These are phyloP conservation scores for Sorex maritimensis DNA, from an alignment of 2,797 vertebrate genomes.

Conservation along the genomic window DNA sequence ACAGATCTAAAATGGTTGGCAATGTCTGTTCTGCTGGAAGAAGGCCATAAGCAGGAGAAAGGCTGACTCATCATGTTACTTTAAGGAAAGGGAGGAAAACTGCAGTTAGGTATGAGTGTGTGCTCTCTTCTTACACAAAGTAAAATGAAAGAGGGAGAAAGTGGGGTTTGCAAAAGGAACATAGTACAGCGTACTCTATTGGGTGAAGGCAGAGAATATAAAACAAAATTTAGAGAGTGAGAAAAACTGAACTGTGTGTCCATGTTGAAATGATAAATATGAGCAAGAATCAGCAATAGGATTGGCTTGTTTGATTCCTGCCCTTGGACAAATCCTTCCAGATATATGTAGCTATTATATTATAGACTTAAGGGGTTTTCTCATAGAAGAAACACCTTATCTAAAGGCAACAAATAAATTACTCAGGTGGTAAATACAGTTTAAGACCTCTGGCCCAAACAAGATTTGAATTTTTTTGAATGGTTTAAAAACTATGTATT, in stretches of 20 bases:
- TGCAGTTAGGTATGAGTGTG: not conserved
- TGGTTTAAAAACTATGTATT: constrained; percentile 65
- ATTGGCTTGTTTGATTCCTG: constrained; percentile 29
- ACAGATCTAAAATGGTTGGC: constrained; percentile 64
- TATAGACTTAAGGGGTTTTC: not conserved
- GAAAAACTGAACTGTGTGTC: constrained; percentile 20
- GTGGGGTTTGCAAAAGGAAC: not conserved
- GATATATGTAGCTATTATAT: not conserved
- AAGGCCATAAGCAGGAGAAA: constrained; percentile 61
- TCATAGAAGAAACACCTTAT: not conserved
- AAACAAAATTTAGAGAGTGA: constrained; percentile 33
- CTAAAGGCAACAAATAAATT: constrained; percentile 27
- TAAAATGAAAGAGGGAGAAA: not conserved
- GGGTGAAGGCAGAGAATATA: not conserved
- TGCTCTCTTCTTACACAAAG: constrained; percentile 3
- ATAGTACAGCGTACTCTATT: not conserved
- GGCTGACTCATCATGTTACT: constrained; percentile 57
- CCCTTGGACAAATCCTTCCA: not conserved
- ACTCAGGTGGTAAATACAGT: not conserved
- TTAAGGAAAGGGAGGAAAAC: constrained; percentile 13
- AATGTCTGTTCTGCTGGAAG: constrained; percentile 51
- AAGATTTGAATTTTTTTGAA: not conserved
- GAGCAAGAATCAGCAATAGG: not conserved
- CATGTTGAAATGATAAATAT: constrained; percentile 46
- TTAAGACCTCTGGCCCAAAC: constrained; percentile 10